phyloP scores from a whole-genome alignment of 2,888 invertebrate genomes.

The Hydropsyche betteni region DNA sequence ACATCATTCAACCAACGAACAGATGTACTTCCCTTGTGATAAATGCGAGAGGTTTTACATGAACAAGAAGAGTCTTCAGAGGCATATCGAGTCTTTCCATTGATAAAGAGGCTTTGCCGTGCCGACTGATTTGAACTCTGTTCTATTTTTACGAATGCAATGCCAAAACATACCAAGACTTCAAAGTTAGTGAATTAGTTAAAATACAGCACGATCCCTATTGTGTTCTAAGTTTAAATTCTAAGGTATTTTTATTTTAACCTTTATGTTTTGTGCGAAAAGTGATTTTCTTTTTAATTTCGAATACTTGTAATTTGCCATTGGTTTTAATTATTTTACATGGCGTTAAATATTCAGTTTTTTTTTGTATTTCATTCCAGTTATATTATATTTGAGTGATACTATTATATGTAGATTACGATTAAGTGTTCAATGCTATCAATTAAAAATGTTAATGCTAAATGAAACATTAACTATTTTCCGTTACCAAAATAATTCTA shows the following conservation, averaged over 20 bases:
- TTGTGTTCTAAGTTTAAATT: slow-evolving; percentile 23
- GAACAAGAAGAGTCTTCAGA: slow-evolving; percentile 65
- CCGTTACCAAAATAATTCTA: too few relatives aligned
- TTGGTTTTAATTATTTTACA: slow-evolving; percentile 59
- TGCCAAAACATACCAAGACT: slow-evolving; percentile 24
- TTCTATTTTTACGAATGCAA: slow-evolving; percentile 12
- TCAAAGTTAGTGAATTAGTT: neutral
- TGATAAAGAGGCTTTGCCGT: slow-evolving; percentile 55
- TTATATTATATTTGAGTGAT: slow-evolving; percentile 55
- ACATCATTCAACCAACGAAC: slow-evolving; percentile 65
- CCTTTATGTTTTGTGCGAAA: slow-evolving; percentile 48
- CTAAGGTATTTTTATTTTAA: slow-evolving; percentile 46
- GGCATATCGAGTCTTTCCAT: slow-evolving; percentile 67
- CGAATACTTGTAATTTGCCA: slow-evolving; percentile 60
- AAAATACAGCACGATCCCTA: neutral
- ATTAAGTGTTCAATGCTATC: too few relatives aligned
- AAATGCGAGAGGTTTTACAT: slow-evolving; percentile 69
- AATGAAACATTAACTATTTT: too few relatives aligned
- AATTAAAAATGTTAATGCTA: too few relatives aligned
- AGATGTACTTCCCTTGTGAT: slow-evolving; percentile 67
- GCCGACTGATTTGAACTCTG: slow-evolving; percentile 24
- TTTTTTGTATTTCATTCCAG: slow-evolving; percentile 56
- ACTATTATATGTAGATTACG: slow-evolving; percentile 49
- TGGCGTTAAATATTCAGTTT: too few relatives aligned
- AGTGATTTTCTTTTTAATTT: slow-evolving; percentile 51